Conservation (phyloP, 2,888 invertebrate genomes). For the Cactoblastis cactorum region DNA sequence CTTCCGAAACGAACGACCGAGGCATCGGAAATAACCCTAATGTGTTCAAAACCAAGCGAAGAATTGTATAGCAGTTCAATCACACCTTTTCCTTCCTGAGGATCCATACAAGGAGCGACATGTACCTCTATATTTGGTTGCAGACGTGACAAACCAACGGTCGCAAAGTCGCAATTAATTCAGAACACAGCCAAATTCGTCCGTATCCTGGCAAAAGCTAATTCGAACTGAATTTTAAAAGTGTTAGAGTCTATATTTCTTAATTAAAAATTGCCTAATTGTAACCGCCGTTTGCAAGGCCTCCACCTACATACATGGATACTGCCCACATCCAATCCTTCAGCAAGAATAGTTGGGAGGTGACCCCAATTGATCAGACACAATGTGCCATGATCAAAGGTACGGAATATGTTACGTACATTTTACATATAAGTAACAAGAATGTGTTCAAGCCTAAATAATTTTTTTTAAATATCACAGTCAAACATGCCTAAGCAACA, state of each 20-base stretch:
- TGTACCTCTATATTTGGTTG: constrained; percentile 66
- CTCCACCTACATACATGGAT: constrained; percentile 72
- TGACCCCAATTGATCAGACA: constrained; percentile 46
- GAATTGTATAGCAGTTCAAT: constrained; percentile 51
- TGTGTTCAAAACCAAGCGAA: constrained; percentile 46
- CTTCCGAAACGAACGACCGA: constrained; percentile 42
- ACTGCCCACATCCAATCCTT: constrained; percentile 74
- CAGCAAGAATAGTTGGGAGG: constrained; percentile 47
- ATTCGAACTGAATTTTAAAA: constrained; percentile 49
- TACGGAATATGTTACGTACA: too few species aligned
- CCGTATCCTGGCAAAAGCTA: constrained; percentile 43
- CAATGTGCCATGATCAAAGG: constrained; percentile 17
- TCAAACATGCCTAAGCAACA: too few species aligned
- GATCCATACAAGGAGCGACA: constrained; percentile 56
- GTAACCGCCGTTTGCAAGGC: constrained; percentile 66
- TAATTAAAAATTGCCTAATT: constrained; percentile 39
- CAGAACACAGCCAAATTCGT: constrained; percentile 64
- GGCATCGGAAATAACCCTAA: constrained; percentile 61
- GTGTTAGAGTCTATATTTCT: constrained; percentile 49
- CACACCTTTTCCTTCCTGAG: constrained; percentile 70
- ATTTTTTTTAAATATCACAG: too few species aligned
- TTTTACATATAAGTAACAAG: too few species aligned
- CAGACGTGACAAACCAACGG: constrained; percentile 61
- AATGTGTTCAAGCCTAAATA: not conserved
- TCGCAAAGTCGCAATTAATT: constrained; percentile 56